phyloP scores from a whole-genome alignment of 1,140 invertebrate genomes.

The Cylas formicarius region DNA sequence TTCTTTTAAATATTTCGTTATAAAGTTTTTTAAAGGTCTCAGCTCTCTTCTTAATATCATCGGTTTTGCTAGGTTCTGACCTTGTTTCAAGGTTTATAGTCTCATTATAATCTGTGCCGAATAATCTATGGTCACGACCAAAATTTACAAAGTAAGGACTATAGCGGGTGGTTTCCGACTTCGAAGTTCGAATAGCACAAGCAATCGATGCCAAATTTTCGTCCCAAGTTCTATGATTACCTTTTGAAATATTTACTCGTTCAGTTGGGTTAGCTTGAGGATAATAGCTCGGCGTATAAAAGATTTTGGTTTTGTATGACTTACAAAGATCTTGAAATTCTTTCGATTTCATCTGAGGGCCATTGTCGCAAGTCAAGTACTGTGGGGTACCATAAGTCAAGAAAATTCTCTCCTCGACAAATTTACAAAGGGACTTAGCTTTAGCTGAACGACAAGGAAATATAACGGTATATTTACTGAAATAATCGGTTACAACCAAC shows the following conservation, averaged over 20 bases:
- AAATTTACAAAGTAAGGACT: conserved; percentile 30
- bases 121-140: conserved; percentile 18
- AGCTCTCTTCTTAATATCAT: neutral
- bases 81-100: too few species aligned
- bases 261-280: conserved; percentile 26
- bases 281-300: conserved; percentile 24
- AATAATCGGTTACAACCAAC: conserved; percentile 35
- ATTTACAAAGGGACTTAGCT: conserved; percentile 10
- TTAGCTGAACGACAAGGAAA: conserved; percentile 16
- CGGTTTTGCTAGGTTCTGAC: too few species aligned
- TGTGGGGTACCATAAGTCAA: conserved; percentile 20
- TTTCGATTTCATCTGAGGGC: conserved; percentile 19
- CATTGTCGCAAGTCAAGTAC: conserved; percentile 29
- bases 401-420: conserved; percentile 24
- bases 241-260: conserved; percentile 20
- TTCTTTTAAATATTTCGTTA: neutral
- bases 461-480: conserved; percentile 29
- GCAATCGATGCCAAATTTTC: conserved; percentile 12
- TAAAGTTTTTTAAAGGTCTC: conserved; percentile 5
- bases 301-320: conserved; percentile 11
- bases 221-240: conserved; percentile 23
- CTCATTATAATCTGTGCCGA: neutral
- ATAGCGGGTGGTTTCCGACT: conserved; percentile 18
- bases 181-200: conserved; percentile 20
- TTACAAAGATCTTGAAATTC: conserved; percentile 16